Conservation (phyloP, 2,888 invertebrate species). For the Boloria euphrosyne region DNA sequence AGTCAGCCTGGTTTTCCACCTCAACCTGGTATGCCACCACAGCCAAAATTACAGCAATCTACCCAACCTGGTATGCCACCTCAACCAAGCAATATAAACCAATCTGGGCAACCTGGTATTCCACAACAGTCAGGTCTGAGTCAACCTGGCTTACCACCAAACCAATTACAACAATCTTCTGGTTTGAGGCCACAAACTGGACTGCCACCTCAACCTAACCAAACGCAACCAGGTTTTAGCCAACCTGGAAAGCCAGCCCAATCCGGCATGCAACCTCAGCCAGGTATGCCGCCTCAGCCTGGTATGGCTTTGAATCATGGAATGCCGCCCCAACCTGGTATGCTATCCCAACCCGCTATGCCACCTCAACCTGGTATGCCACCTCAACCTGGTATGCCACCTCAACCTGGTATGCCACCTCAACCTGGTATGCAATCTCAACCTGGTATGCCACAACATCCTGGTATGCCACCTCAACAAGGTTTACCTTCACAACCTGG, state of each 20-base stretch:
- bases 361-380: conserved; percentile 40
- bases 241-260: conserved; percentile 49
- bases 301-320: conserved; percentile 55
- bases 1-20: conserved; percentile 36
- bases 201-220: conserved; percentile 47
- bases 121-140: conserved; percentile 53
- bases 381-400: conserved; percentile 40
- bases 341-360: conserved; percentile 46
- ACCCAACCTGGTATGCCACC: conserved; percentile 37
- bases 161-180: conserved; percentile 23
- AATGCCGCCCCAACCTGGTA: conserved; percentile 45
- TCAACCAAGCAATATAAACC: conserved; percentile 34
- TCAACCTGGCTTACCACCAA: conserved; percentile 36
- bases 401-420: conserved; percentile 49
- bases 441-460: conserved; percentile 44
- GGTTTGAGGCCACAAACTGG: conserved; percentile 34
- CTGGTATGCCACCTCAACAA: conserved; percentile 41
- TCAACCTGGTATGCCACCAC: conserved; percentile 42
- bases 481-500: conserved; percentile 46
- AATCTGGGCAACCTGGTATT: conserved; percentile 30
- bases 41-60: conserved; percentile 51
- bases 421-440: background rate
- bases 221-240: conserved; percentile 50
- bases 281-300: conserved; percentile 43
- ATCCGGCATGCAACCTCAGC: conserved; percentile 41